Base-by-base conservation (phyloP, 2,113 vertebrate genomes). In the Mormyrus lacerda region DNA sequence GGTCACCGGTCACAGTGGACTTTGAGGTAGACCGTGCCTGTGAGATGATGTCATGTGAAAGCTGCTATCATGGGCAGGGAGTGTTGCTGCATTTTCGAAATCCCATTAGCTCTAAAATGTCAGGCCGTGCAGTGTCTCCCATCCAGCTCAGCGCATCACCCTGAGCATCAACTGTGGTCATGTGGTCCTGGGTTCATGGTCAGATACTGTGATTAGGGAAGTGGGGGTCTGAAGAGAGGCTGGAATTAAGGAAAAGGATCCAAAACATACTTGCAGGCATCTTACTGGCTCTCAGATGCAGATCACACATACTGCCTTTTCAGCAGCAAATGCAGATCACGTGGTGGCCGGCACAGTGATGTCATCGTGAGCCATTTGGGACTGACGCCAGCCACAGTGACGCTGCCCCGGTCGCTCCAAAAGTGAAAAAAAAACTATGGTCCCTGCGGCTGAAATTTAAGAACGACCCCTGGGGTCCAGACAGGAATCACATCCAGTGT, bases 401-500 rank as follows among this genome's bases (percentile, higher is more conserved):
- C 69, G 5, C 69, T 39, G 35, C 31, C 31, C 69, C 15, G 69
- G 11, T 39, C 35, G 0, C 73, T 39, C 69, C 31, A 39, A 7
- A 31, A 4, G 65, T 17, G 8, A 7, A 11, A 39, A 39, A 19
- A n/a, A 39, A 42, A 79, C 35, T 1, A 79, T 13, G 61, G 61
- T 69, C 61, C 61, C 61, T 15, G 61, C n/a, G 10, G 61, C 61
- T 69, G 61, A 31, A 69, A 31, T 69, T 31, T 31, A 31, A 69
- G 61, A 69, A 69, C 83, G 4, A 19, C 50, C 73, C 91, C 69
- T 9, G 87, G 51, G 8, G 31, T 82, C 50, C 88, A 86, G 90
- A 11, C 76, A 76, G 2, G 90, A 91, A 91, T 89, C 87, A 89
- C 88, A 89, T n/a, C 88, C 51, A 47, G 47, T 91, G 69, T 88